Base-by-base conservation (phyloP, 1,140 invertebrate genomes). In the Drosophila lini region DNA sequence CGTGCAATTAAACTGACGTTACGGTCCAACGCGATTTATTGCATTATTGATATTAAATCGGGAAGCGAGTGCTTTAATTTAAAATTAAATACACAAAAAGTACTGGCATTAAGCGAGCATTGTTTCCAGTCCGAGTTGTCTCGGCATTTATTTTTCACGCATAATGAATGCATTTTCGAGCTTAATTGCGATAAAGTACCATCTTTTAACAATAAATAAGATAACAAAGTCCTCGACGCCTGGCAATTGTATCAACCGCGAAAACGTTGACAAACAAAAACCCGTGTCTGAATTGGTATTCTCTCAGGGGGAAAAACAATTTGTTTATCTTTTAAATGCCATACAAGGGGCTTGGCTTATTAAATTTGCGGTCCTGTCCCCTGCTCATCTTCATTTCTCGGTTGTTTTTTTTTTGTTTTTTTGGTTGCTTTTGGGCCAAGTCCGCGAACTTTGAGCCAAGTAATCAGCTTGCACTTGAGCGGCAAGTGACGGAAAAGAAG, bases 11-110 rank as follows among this genome's bases (percentile, higher is more conserved):
- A 68, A 40, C 63, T 48, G 56, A 44, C 34, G 15, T 40, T 34
- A 22, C 59, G 40, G 34, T 34, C 16, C 32, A 40, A 40, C 7
- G 42, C 50, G 69, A 86, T 86, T 88, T 88, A 88, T 86, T 76
- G 73, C 80, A 69, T 82, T 86, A 86, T 88, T 80, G 80, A 82
- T 83, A 80, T 88, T 82, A 82, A 86, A 81, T 85, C 67, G 62
- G 34, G 16, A 47, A 32, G 47, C 34, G 65, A 52, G 67, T 58
- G 52, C 53, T 63, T 75, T 69, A 53, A 82, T 73, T 82, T 76
- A 65, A 65, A 86, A 82, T 76, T 77, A 63, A 79, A 76, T 76
- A 55, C 34, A 38, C 13, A 47, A 28, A 25, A 38, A 38, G 48
- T 16, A 45, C 32, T 44, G 47, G 13, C 40, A 67, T 67, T 32